Evolutionary conservation across 2,113 vertebrate genomes (phyloP), one percentile per base, ranked within the genome.

Genomic region (Phaethornis superciliosus): DNA sequence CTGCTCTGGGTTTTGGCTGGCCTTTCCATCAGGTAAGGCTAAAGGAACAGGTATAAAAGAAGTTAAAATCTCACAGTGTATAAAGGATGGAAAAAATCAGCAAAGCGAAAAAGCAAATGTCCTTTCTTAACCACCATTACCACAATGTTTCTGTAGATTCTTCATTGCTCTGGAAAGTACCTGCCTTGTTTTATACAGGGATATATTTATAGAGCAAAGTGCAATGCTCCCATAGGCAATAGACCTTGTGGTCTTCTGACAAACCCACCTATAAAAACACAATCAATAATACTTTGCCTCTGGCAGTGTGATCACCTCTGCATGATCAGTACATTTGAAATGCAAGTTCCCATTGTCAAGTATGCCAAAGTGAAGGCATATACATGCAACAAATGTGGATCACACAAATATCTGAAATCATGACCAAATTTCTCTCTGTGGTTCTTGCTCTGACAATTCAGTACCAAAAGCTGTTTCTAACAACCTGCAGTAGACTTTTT

Each of bases 321-420:
- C 40, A 35, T 28, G 46, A 52, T 28, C 23, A 0, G 0, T n/a
- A 79, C 7, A 9, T n/a, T 55, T 0, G 1, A 85, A 76, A 77
- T 16, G 23, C 23, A 32, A 11, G 11, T 35, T 56, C 28, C 44
- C 40, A 40, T 17, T 51, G 27, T 12, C 15, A 72, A 64, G 22
- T n/a, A 60, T 32, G 59, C 46, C 12, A 60, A 76, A 77, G 10
- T 49, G 15, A 19, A 76, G 22, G 32, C 0, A 0, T 42, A 35
- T 4, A 18, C 12, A 16, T 28, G 12, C 14, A 60, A 62, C 51
- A 74, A 20, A 19, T 8, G 59, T 0, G 3, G 51, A 46, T 56
- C 35, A 40, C n/a, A 44, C 14, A n/a, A 30, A 30, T 60, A 15
- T 18, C 26, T 49, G 46, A 90, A 79, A 77, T 20, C 28, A 30